Conservation (phyloP, 2,888 invertebrate genomes). For the Meiosimyza platycephala region DNA sequence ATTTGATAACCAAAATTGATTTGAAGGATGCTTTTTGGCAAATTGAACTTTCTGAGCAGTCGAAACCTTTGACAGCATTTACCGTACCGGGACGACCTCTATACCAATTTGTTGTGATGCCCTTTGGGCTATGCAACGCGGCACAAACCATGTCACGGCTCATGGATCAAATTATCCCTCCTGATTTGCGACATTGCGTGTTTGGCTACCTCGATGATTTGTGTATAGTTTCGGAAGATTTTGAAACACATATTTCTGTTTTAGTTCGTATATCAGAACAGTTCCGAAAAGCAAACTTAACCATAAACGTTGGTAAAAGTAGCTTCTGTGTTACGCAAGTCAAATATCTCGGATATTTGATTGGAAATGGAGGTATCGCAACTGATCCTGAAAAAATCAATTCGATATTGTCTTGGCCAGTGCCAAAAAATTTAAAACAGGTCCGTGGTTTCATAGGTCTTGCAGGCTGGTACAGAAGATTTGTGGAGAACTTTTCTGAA, state of each 20-base stretch:
- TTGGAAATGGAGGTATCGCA: constrained; percentile 37
- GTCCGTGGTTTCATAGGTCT: constrained; percentile 44
- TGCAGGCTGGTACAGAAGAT: constrained; percentile 45
- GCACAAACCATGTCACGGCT: constrained; percentile 36
- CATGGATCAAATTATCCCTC: constrained; percentile 23
- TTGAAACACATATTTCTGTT: constrained; percentile 30
- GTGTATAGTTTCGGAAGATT: no score
- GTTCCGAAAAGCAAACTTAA: constrained; percentile 39
- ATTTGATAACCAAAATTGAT: constrained; percentile 28
- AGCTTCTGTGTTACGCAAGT: constrained; percentile 38
- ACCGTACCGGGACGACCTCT: constrained; percentile 11
- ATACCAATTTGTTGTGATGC: constrained; percentile 36
- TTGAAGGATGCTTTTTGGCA: constrained; percentile 39
- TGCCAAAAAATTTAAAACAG: constrained; percentile 42
- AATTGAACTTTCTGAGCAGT: constrained; percentile 30
- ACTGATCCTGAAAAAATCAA: constrained; percentile 35
- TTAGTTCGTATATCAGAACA: constrained; percentile 35
- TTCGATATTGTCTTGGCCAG: constrained; percentile 33
- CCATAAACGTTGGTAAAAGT: constrained; percentile 42
- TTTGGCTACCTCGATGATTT: no score
- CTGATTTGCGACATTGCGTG: no score
- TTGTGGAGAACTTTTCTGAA: constrained; percentile 41
- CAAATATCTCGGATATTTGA: constrained; percentile 40
- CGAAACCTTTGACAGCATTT: constrained; percentile 37
- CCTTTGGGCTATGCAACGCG: constrained; percentile 41